A percentile compares a stretch with the other conserved stretches of the same genome.
Conservation (phyloP, 1,140 invertebrate genomes). For the Sitodiplosis mosellana region DNA sequence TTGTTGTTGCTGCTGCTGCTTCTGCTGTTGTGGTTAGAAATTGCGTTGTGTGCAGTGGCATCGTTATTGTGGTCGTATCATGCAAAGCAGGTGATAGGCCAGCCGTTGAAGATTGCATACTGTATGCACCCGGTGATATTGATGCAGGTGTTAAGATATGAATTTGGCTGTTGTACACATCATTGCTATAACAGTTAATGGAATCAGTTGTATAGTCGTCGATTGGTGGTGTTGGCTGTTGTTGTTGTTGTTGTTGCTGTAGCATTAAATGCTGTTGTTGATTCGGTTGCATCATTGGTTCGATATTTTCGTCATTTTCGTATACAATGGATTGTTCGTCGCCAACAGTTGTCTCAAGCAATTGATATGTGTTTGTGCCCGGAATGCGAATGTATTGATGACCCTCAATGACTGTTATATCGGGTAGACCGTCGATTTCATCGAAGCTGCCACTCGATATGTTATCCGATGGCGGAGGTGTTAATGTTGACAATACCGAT, state of each 20-base stretch:
- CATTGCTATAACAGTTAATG: not conserved
- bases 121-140: constrained; percentile 18
- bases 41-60: not conserved
- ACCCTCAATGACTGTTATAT: constrained; percentile 22
- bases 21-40: too few relatives aligned
- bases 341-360: constrained; percentile 13
- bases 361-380: constrained; percentile 27
- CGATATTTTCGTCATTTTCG: constrained; percentile 20
- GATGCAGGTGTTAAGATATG: constrained; percentile 6
- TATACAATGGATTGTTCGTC: constrained; percentile 8
- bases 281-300: constrained; percentile 15
- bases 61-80: not conserved
- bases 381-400: constrained; percentile 27
- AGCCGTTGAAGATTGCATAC: constrained; percentile 17
- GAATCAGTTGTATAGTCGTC: not conserved
- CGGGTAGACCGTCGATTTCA: constrained; percentile 11
- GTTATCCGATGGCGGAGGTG: constrained; percentile 5
- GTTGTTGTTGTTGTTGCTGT: constrained; percentile 10
- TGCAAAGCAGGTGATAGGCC: not conserved
- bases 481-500: constrained; percentile 6
- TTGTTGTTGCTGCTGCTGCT: too few relatives aligned
- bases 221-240: not conserved
- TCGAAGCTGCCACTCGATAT: not conserved
- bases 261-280: constrained; percentile 8
- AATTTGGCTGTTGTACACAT: not conserved